These are phyloP conservation scores for Sander lucioperca DNA, from an alignment of 2,113 vertebrate genomes.

Conservation along the genomic window DNA sequence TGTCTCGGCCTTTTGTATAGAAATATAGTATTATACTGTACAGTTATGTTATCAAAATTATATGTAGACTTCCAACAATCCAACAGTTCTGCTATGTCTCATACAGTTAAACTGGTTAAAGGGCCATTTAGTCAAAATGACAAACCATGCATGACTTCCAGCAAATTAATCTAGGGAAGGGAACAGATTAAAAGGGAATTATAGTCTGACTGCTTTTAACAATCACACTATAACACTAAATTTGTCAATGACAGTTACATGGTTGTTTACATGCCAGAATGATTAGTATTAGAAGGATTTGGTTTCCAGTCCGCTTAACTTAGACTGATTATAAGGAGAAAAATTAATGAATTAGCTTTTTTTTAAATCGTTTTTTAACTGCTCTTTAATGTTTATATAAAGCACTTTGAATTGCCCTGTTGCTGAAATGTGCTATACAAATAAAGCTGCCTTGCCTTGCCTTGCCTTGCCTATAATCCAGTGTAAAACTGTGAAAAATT, in stretches of 20 bases:
- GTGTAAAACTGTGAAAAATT: not conserved
- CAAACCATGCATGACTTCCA: not conserved
- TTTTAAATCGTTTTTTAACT: too few species aligned
- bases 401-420: too few species aligned
- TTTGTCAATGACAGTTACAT: not conserved
- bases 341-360: not conserved
- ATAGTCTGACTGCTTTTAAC: not conserved
- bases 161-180: not conserved
- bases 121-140: not conserved
- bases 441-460: too few species aligned
- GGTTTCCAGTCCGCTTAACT: not conserved
- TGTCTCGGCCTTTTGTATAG: not conserved
- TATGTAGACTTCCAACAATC: not conserved
- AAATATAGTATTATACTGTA: not conserved
- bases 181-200: not conserved
- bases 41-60: not conserved
- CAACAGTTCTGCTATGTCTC: not conserved
- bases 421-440: too few species aligned
- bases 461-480: not conserved
- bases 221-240: not conserved
- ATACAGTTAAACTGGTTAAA: not conserved
- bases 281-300: not conserved
- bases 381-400: too few species aligned
- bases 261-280: conserved; percentile 3
- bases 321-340: not conserved